Conservation (phyloP, 2,113 vertebrate genomes). For the Boleophthalmus pectinirostris region DNA sequence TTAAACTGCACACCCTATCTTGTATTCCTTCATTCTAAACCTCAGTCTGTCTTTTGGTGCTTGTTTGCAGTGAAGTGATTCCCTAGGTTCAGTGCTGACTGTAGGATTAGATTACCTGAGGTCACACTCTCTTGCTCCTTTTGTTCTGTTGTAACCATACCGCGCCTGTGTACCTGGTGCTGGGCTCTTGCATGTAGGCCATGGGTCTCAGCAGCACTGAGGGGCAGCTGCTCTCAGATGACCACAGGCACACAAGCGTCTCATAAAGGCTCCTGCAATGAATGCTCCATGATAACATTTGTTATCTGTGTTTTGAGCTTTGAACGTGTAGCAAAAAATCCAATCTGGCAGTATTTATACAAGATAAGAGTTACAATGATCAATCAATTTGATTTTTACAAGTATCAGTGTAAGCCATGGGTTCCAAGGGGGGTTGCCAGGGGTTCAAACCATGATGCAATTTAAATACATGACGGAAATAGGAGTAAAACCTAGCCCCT, state of each 20-base stretch:
- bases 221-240: slow-evolving; percentile 9
- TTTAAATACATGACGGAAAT: no score
- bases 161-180: slow-evolving; percentile 16
- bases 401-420: no score
- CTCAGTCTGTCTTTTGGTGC: background rate
- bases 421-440: no score
- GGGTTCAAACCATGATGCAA: no score
- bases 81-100: slow-evolving; percentile 25
- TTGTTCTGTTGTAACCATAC: slow-evolving; percentile 62
- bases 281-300: background rate
- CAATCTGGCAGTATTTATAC: no score
- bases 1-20: background rate
- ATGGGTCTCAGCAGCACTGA: slow-evolving; percentile 1
- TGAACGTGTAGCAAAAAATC: background rate
- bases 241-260: background rate
- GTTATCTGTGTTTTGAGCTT: background rate
- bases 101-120: slow-evolving; percentile 45
- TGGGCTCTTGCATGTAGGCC: slow-evolving; percentile 43
- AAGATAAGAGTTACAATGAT: no score
- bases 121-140: slow-evolving; percentile 37
- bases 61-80: slow-evolving; percentile 12
- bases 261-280: background rate
- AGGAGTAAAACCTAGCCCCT: no score
- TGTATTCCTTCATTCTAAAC: background rate
- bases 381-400: no score